Conservation (phyloP, 1,140 invertebrate species). For the Bombus terrestris region DNA sequence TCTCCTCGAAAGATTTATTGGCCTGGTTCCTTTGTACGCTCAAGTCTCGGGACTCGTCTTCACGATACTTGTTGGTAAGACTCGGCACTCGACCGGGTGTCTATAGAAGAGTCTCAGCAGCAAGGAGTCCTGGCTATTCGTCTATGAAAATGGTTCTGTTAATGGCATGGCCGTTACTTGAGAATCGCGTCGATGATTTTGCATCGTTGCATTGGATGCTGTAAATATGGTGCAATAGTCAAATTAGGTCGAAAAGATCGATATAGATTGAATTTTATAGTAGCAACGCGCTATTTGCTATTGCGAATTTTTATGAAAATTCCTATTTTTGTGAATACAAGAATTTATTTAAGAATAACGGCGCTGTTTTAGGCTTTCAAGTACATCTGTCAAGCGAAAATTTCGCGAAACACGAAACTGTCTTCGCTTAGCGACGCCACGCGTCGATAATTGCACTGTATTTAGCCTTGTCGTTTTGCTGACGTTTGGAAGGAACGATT, state of each 20-base stretch:
- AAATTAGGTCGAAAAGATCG: background rate
- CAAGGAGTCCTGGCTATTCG: background rate
- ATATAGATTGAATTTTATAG: background rate
- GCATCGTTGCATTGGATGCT: too few species aligned
- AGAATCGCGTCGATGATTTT: background rate
- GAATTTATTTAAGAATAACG: too few species aligned
- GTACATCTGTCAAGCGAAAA: too few species aligned
- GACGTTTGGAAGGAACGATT: too few species aligned
- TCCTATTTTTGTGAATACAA: background rate
- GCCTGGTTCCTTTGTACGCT: constrained; percentile 19
- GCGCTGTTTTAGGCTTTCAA: too few species aligned
- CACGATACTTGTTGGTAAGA: constrained; percentile 22
- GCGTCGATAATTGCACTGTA: too few species aligned
- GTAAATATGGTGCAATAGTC: background rate
- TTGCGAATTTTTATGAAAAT: background rate
- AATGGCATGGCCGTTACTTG: constrained; percentile 8
- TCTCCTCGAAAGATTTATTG: constrained; percentile 30
- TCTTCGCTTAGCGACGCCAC: too few species aligned
- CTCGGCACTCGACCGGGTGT: background rate
- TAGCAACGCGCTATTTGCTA: background rate
- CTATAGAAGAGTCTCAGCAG: background rate
- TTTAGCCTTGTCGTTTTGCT: too few species aligned
- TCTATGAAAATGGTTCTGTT: constrained; percentile 17
- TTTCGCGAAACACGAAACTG: too few species aligned
- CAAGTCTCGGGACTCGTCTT: background rate